These are phyloP conservation scores for Thamnophis sirtalis DNA, from an alignment of 2,113 vertebrate genomes.

Conservation along the genomic window DNA sequence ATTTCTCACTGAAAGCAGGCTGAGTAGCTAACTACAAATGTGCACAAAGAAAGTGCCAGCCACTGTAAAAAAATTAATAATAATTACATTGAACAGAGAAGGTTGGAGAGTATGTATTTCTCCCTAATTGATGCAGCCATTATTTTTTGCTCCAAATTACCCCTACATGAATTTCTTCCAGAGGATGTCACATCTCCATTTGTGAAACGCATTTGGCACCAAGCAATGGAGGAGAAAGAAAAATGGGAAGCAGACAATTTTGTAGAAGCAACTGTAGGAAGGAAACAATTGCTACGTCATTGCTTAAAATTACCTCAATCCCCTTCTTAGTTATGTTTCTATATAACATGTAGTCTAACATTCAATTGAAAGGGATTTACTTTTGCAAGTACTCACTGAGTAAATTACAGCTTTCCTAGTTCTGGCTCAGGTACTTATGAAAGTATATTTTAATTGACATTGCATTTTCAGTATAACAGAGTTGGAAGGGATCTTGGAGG, in stretches of 20 bases:
- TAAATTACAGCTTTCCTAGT: background rate
- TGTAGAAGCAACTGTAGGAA: background rate
- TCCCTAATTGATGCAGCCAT: background rate
- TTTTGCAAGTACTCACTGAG: background rate
- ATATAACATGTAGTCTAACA: background rate
- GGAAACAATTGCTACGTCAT: background rate
- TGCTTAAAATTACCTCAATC: background rate
- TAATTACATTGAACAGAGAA: background rate
- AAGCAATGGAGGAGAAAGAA: no score
- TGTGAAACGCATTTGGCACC: background rate
- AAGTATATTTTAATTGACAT: background rate
- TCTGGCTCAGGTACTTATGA: background rate
- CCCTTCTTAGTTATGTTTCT: background rate
- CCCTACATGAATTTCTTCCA: background rate
- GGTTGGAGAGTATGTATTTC: background rate
- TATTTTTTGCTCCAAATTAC: background rate
- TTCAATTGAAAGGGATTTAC: background rate
- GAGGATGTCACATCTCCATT: background rate
- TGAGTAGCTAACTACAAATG: background rate
- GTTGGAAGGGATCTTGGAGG: background rate
- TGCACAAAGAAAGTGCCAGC: background rate
- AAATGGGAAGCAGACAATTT: background rate
- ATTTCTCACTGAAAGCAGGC: conserved; percentile 3
- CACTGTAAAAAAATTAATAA: background rate
- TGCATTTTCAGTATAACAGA: background rate